Evolutionary conservation across 1,140 invertebrate genomes (phyloP).

Genomic region (Drosophila ambigua): DNA sequence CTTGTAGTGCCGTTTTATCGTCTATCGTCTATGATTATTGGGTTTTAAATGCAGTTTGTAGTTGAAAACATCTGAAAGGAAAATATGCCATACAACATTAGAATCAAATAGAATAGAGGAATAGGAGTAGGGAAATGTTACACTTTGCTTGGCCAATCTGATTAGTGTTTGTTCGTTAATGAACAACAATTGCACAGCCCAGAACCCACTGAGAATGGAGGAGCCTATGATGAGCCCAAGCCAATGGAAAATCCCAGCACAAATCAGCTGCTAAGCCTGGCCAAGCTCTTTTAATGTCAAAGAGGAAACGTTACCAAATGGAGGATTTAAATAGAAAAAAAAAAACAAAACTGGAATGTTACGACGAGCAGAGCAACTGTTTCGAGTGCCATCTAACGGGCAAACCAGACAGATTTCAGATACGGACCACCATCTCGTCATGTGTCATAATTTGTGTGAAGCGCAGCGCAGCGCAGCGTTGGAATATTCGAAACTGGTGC

Average conservation of each 20-base stretch:
- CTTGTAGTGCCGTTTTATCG: not conserved
- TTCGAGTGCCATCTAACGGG: constrained; percentile 32
- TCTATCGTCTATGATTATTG: constrained; percentile 7
- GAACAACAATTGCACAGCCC: no score
- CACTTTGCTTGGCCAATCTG: no score
- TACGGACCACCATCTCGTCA: constrained; percentile 26
- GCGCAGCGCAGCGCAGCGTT: constrained; percentile 8
- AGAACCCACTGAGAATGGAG: not conserved
- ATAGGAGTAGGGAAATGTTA: no score
- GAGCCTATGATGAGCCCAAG: not conserved
- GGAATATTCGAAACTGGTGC: constrained; percentile 40
- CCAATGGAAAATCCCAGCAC: constrained; percentile 20
- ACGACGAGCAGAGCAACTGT: constrained; percentile 20
- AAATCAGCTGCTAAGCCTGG: constrained; percentile 1
- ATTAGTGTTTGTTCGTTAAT: no score
- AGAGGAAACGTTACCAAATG: constrained; percentile 15
- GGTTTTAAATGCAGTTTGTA: constrained; percentile 34
- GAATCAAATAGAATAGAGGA: no score
- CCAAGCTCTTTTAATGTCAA: constrained; percentile 13
- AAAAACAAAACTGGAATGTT: constrained; percentile 22
- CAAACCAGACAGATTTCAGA: constrained; percentile 36
- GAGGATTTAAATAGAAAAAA: constrained; percentile 6
- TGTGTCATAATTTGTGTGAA: constrained; percentile 65
- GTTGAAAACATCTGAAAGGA: constrained; percentile 40
- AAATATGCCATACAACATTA: no score